Conservation (phyloP, 92 coral and sea anemone genomes). For the Heliopora coerulea region DNA sequence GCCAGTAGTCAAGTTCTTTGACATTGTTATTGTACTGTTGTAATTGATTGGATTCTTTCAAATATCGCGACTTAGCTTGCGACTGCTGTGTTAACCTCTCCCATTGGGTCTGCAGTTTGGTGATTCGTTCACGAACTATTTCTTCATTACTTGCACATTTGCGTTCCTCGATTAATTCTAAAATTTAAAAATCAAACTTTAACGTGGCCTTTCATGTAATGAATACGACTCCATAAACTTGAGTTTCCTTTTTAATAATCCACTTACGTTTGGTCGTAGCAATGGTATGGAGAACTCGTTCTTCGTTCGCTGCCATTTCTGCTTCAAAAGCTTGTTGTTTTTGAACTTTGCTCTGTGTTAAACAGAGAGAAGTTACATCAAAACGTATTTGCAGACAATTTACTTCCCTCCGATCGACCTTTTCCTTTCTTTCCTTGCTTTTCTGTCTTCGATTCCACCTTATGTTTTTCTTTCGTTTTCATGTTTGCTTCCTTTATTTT, state of each 20-base stretch:
- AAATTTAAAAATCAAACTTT: background rate
- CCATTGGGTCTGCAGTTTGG: slow-evolving; percentile 82
- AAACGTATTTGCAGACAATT: too few relatives aligned
- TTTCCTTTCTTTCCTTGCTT: background rate
- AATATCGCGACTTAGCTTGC: slow-evolving; percentile 75
- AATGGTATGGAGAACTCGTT: slow-evolving; percentile 88
- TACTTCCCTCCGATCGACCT: background rate
- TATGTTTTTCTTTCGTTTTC: background rate
- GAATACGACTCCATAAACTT: slow-evolving; percentile 1
- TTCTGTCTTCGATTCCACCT: background rate
- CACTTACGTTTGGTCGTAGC: slow-evolving; percentile 77
- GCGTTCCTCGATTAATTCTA: slow-evolving; percentile 88
- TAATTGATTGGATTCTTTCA: slow-evolving; percentile 85
- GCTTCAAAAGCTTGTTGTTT: slow-evolving; percentile 99
- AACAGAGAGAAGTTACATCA: background rate
- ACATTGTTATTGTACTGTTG: slow-evolving; percentile 95
- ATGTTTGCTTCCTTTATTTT: too few relatives aligned
- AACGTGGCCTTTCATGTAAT: too few relatives aligned
- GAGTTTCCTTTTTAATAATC: background rate
- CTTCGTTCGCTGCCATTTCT: slow-evolving; percentile 97
- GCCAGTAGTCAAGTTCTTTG: slow-evolving; percentile 95
- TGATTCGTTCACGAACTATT: slow-evolving; percentile 90
- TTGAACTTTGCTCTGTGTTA: slow-evolving; percentile 89
- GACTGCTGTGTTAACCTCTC: slow-evolving; percentile 73
- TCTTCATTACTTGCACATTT: slow-evolving; percentile 92